phyloP scores from a whole-genome alignment of 1,140 invertebrate species.

The Drosophila nigromelanica region DNA sequence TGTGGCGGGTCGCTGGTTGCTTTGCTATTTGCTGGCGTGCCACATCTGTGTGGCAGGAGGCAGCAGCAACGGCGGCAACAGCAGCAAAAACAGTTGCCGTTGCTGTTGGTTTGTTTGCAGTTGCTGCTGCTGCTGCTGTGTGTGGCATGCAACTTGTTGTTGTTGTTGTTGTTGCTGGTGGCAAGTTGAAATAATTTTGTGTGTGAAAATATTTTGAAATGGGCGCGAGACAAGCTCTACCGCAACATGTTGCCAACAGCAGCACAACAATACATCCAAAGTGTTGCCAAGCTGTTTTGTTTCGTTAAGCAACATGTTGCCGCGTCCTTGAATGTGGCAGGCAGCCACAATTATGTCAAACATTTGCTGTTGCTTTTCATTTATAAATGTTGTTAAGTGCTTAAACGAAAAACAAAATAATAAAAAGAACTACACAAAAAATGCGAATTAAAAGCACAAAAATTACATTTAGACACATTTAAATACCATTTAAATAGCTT shows the following conservation, averaged over 20 bases:
- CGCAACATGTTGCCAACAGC: conserved; percentile 37
- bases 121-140: conserved; percentile 53
- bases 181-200: conserved; percentile 76
- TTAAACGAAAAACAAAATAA: conserved; percentile 2
- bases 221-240: conserved; percentile 26
- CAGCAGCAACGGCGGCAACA: conserved; percentile 16
- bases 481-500: conserved; percentile 83
- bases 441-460: conserved; percentile 77
- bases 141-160: conserved; percentile 73
- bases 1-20: conserved; percentile 50
- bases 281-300: conserved; percentile 3
- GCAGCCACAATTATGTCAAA: conserved; percentile 57
- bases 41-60: conserved; percentile 14
- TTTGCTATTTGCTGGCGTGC: conserved; percentile 28
- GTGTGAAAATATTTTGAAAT: conserved; percentile 74
- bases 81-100: conserved; percentile 60
- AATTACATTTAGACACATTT: conserved; percentile 82
- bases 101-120: conserved; percentile 41
- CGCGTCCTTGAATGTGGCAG: conserved; percentile 32
- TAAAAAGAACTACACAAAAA: conserved; percentile 30
- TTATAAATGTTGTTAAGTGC: conserved; percentile 60
- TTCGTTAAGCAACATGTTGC: conserved; percentile 27
- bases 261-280: no score
- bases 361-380: conserved; percentile 50
- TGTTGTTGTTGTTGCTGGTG: conserved; percentile 64